Conservation (phyloP, 2,113 vertebrate genomes). For the Odontophorus gujanensis region DNA sequence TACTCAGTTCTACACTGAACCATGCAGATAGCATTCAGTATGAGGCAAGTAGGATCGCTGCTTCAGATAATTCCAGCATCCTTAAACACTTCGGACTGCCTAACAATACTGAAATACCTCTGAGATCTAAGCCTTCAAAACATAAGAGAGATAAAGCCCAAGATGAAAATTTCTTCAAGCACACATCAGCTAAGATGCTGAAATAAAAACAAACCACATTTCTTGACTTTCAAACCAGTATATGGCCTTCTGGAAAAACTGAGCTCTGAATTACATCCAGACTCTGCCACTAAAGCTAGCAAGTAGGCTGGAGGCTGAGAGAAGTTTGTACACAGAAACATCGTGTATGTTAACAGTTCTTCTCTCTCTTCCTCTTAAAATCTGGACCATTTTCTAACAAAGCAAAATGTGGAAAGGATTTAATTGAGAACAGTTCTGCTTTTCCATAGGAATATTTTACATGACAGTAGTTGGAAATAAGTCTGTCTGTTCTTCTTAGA, state of each 20-base stretch:
- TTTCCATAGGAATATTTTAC: neutral
- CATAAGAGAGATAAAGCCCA: neutral
- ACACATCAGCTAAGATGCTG: neutral
- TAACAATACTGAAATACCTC: neutral
- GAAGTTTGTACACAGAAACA: neutral
- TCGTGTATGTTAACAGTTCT: neutral
- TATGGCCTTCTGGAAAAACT: rapidly evolving
- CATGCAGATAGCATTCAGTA: neutral
- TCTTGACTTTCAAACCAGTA: neutral
- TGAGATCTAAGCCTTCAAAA: neutral
- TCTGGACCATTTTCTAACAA: neutral
- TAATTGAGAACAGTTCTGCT: neutral
- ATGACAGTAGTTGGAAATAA: neutral
- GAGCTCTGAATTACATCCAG: neutral
- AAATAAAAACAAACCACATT: neutral
- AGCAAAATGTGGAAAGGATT: neutral
- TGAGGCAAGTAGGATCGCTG: rapidly evolving
- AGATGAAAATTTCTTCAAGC: neutral
- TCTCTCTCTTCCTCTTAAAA: neutral
- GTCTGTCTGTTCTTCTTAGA: neutral
- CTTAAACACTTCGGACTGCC: neutral
- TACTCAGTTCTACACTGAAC: rapidly evolving
- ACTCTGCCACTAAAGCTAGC: neutral
- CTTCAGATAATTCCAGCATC: neutral
- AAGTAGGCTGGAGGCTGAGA: neutral